These are phyloP conservation scores for Eulithis testata DNA, from an alignment of 2,888 invertebrate species.

Conservation along the genomic window DNA sequence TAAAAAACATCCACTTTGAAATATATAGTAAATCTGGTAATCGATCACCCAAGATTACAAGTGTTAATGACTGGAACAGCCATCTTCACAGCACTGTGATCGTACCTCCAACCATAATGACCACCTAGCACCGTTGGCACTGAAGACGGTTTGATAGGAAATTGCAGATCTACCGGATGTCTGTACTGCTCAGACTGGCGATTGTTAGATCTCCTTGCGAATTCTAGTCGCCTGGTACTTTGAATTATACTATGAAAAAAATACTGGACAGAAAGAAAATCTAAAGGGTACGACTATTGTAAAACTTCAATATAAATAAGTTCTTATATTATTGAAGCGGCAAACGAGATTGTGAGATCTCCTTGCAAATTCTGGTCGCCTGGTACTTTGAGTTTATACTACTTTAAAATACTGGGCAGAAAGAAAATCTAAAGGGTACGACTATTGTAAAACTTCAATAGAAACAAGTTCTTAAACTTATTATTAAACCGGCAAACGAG, in stretches of 20 bases:
- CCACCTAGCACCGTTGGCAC: constrained; percentile 9
- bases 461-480: too few relatives aligned
- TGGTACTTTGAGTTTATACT: constrained; percentile 18
- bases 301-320: too few relatives aligned
- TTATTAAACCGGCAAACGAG: background rate
- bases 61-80: constrained; percentile 1
- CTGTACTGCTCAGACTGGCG: background rate
- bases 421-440: too few relatives aligned
- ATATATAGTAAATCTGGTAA: too few relatives aligned
- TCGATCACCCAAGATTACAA: background rate
- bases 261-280: too few relatives aligned
- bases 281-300: too few relatives aligned
- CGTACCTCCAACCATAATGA: constrained; percentile 18
- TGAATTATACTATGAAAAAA: background rate
- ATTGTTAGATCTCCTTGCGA: constrained; percentile 5
- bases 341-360: background rate
- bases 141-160: constrained; percentile 28
- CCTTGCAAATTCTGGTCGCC: constrained; percentile 6
- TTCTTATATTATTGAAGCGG: too few relatives aligned
- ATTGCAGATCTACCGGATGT: constrained; percentile 34
- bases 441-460: too few relatives aligned
- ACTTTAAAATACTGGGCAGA: too few relatives aligned
- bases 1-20: too few relatives aligned
- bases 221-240: constrained; percentile 11
- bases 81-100: background rate